Conservation (phyloP, 2,113 vertebrate genomes). For the Erythrolamprus reginae region DNA sequence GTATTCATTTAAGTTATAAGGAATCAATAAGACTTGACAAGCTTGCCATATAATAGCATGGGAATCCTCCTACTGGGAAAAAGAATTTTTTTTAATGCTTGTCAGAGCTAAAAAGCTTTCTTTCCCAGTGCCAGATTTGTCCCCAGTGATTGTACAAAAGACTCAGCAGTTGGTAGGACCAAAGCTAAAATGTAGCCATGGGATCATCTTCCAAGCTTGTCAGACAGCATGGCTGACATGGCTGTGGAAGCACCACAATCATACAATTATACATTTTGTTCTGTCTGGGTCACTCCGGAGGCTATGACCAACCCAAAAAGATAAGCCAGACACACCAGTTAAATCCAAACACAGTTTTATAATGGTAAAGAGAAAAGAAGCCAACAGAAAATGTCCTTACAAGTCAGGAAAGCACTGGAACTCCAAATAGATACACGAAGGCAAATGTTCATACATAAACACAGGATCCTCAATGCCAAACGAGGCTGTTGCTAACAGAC, state of each 20-base stretch:
- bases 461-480: too few species aligned
- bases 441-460: too few species aligned
- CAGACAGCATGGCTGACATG: not conserved
- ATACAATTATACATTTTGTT: too few species aligned
- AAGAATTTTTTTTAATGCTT: not conserved
- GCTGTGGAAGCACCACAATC: not conserved
- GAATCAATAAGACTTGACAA: conserved; percentile 3
- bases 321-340: too few species aligned
- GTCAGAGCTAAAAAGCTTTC: not conserved
- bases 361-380: too few species aligned
- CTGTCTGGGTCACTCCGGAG: too few species aligned
- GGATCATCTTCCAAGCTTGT: not conserved
- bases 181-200: not conserved
- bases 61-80: not conserved
- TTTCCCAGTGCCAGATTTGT: not conserved
- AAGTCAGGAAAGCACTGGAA: too few species aligned
- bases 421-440: too few species aligned
- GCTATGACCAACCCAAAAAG: too few species aligned
- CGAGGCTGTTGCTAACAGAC: too few species aligned
- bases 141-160: not conserved
- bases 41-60: not conserved
- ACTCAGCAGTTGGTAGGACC: not conserved
- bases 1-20: conserved; percentile 30
- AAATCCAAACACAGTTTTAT: too few species aligned
- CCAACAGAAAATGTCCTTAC: too few species aligned